phyloP scores from a whole-genome alignment of 2,113 vertebrate genomes.

The Corythoichthys haematopterus region DNA sequence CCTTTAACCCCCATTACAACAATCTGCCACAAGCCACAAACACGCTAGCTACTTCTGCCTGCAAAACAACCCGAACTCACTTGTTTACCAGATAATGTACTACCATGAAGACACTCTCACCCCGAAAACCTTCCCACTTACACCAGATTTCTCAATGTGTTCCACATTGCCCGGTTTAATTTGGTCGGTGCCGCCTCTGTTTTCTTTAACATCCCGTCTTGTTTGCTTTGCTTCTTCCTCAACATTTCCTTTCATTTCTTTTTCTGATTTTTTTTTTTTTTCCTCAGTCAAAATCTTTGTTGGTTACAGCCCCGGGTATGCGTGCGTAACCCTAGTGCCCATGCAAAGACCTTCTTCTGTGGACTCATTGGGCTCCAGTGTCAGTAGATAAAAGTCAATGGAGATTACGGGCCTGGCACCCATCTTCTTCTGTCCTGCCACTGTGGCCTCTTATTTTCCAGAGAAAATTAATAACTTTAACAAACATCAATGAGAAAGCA shows the following conservation, averaged over 20 bases:
- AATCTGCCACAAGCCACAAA: constrained; percentile 64
- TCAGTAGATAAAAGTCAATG: constrained; percentile 70
- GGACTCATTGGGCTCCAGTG: constrained; percentile 57
- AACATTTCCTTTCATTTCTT: constrained; percentile 52
- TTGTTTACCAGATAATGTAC: constrained; percentile 74
- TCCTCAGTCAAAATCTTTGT: constrained; percentile 59
- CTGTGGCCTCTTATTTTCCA: constrained; percentile 73
- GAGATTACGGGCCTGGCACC: constrained; percentile 70
- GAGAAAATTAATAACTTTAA: constrained; percentile 79
- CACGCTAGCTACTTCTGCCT: constrained; percentile 59
- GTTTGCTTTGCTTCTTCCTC: constrained; percentile 30
- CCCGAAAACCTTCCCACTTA: constrained; percentile 24
- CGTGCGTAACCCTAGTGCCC: constrained; percentile 71
- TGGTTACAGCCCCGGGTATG: constrained; percentile 61
- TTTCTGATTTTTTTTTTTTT: constrained; percentile 20
- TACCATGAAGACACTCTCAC: constrained; percentile 36
- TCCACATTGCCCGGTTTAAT: constrained; percentile 19
- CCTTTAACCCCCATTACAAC: constrained; percentile 64
- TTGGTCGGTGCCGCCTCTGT: constrained; percentile 39
- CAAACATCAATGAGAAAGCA: constrained; percentile 74
- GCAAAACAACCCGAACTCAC: constrained; percentile 65
- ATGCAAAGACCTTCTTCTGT: constrained; percentile 57
- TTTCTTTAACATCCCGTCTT: constrained; percentile 31
- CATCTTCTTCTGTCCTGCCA: constrained; percentile 71
- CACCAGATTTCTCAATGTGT: constrained; percentile 1